A percentile compares a stretch with the other conserved stretches of the same genome.
phyloP scores from a whole-genome alignment of 2,113 vertebrate species.

The Panthera leo region DNA sequence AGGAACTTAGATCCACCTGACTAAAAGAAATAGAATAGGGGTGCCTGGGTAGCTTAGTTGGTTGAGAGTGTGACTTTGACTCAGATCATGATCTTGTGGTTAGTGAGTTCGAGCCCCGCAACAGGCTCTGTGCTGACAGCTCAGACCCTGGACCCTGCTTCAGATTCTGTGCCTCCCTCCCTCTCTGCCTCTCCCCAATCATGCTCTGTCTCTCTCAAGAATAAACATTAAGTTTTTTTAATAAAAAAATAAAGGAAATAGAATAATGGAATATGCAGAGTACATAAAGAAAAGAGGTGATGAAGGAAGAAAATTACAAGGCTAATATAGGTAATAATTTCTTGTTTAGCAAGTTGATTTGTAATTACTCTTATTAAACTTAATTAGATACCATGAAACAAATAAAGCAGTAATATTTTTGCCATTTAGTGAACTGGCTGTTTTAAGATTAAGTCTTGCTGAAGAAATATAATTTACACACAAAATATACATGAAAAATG shows the following conservation, averaged over 20 bases:
- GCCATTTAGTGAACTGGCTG: slow-evolving; percentile 36
- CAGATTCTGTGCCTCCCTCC: too few species aligned
- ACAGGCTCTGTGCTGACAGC: too few species aligned
- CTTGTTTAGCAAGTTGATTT: slow-evolving; percentile 49
- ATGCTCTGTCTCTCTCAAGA: too few species aligned
- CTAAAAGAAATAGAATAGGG: background rate
- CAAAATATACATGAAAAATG: slow-evolving; percentile 42
- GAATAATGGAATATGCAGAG: background rate
- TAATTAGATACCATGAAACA: slow-evolving; percentile 51
- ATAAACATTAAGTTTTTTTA: too few species aligned
- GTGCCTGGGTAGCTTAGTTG: too few species aligned
- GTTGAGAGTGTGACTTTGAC: too few species aligned
- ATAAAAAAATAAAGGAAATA: background rate
- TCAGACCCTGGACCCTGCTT: too few species aligned
- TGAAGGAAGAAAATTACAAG: background rate
- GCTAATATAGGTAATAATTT: slow-evolving; percentile 31
- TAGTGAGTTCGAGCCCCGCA: too few species aligned
- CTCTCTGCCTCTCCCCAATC: too few species aligned
- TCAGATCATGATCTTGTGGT: too few species aligned
- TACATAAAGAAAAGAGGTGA: background rate
- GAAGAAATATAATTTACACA: slow-evolving; percentile 47
- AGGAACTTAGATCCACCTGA: background rate
- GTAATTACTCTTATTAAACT: slow-evolving; percentile 65
- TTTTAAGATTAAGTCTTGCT: slow-evolving; percentile 47
- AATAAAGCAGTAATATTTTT: slow-evolving; percentile 47